phyloP scores from a whole-genome alignment of 2,113 vertebrate genomes.

The Catagonus wagneri region DNA sequence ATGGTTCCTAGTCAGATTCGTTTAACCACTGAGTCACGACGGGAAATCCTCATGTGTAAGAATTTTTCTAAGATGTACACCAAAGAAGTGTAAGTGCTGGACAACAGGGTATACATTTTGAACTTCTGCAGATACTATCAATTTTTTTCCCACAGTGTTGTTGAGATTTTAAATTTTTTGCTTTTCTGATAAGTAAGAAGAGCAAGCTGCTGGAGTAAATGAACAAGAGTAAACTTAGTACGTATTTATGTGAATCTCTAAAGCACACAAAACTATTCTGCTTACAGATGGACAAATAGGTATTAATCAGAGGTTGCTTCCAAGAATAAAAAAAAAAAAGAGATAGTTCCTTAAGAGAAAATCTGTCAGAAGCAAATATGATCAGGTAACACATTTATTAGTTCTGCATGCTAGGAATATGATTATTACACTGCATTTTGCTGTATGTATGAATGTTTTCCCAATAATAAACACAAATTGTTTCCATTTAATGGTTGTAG shows the following conservation, averaged over 20 bases:
- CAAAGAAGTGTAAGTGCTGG: background rate
- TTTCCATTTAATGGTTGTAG: constrained; percentile 27
- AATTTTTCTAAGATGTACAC: background rate
- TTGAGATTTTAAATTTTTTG: constrained; percentile 52
- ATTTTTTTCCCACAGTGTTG: background rate
- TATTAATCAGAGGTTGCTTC: background rate
- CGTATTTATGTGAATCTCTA: background rate
- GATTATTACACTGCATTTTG: constrained; percentile 28
- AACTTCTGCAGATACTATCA: constrained; percentile 19
- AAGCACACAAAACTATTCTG: constrained; percentile 33
- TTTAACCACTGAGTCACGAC: too few relatives aligned
- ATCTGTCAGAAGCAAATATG: constrained; percentile 9
- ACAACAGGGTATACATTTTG: background rate
- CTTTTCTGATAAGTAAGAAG: background rate
- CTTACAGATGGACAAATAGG: background rate
- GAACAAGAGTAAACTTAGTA: background rate
- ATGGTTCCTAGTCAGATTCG: too few relatives aligned
- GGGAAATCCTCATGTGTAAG: background rate
- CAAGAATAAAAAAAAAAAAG: constrained; percentile 4
- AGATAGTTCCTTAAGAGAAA: background rate
- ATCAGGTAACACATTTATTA: background rate
- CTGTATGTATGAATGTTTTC: background rate
- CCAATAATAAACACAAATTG: background rate
- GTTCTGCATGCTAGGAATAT: background rate
- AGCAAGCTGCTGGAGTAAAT: constrained; percentile 3